These are phyloP conservation scores for Arctocebus calabarensis DNA, from an alignment of 2,797 vertebrate genomes.

Conservation along the genomic window DNA sequence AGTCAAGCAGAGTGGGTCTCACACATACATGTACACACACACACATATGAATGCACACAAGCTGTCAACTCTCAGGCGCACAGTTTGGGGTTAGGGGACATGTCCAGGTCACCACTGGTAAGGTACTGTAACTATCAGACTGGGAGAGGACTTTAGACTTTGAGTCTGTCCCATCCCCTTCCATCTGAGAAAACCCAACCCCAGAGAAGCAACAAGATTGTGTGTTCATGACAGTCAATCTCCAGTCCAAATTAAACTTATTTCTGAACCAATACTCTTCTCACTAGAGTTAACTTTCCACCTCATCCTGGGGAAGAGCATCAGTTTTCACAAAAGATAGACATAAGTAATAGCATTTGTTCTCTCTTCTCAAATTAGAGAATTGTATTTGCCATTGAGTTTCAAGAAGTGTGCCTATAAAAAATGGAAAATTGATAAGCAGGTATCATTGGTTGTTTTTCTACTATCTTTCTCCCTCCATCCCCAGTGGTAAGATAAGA, in stretches of 20 bases:
- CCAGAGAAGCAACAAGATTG: background rate
- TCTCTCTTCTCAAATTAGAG: constrained; percentile 29
- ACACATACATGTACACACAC: too few relatives aligned
- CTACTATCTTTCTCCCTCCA: background rate
- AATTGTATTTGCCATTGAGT: background rate
- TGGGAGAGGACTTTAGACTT: background rate
- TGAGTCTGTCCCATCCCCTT: background rate
- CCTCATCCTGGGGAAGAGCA: background rate
- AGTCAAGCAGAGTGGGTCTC: background rate
- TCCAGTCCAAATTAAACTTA: background rate
- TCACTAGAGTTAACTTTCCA: background rate
- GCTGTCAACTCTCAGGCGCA: background rate
- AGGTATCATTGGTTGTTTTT: background rate
- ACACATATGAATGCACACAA: background rate
- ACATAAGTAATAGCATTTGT: background rate
- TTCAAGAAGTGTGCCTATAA: background rate
- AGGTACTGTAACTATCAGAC: background rate
- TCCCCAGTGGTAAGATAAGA: too few relatives aligned
- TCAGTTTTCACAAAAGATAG: constrained; percentile 13
- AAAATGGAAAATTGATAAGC: constrained; percentile 1
- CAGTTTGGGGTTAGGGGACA: background rate
- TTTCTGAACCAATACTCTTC: background rate
- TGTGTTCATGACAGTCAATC: background rate
- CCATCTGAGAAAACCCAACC: background rate
- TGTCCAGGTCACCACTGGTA: too few relatives aligned